Evolutionary conservation across 2,888 invertebrate genomes (phyloP), one percentile per base, ranked within the genome.

Genomic region (Phragmatobia fuliginosa): DNA sequence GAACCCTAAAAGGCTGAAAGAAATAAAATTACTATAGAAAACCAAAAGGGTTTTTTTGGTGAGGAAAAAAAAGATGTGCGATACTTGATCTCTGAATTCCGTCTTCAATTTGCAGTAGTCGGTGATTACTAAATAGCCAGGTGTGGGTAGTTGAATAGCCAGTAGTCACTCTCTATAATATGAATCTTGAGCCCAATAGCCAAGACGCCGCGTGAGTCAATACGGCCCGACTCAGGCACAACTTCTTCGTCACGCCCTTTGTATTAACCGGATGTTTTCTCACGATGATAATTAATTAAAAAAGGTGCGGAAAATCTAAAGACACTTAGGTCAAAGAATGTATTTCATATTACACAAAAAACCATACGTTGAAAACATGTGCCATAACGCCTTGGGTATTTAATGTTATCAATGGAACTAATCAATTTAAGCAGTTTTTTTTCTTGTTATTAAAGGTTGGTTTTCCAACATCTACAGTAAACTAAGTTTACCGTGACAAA

Each of bases 401-500:
- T 49, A n/a, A 49, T 52, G 38, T 60, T 64, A 64, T 60, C 60
- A 60, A 60, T 49, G 36, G 28, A 64, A 69, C 36, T 33, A 63
- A 64, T 69, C 49, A 45, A 52, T 69, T 49, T 69, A 21, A 45
- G 41, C 33, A 7, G n/a, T 14, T 16, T 59, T 60, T n/a, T 68
- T 62, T 25, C 76, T 69, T 69, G 49, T 49, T 38, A 66, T 63
- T 52, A 52, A 52, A 52, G 1, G 68, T 52, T 18, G 28, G 4
- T 11, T 38, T 52, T 38, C 38, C 28, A 28, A 38, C 28, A 10
- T 36, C 38, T 61, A 61, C 61, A 8, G 25, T 38, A 8, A 25
- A 25, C 36, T 61, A 62, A 62, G 16, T 25, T 16, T 25, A 38
- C 28, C 8, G 8, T 62, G 8, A 36, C 56, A 64, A 73, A 74